Percentiles rank a stretch among this genome's conserved stretches.
Conservation (phyloP, 2,113 vertebrate genomes). For the Tragelaphus strepsiceros region DNA sequence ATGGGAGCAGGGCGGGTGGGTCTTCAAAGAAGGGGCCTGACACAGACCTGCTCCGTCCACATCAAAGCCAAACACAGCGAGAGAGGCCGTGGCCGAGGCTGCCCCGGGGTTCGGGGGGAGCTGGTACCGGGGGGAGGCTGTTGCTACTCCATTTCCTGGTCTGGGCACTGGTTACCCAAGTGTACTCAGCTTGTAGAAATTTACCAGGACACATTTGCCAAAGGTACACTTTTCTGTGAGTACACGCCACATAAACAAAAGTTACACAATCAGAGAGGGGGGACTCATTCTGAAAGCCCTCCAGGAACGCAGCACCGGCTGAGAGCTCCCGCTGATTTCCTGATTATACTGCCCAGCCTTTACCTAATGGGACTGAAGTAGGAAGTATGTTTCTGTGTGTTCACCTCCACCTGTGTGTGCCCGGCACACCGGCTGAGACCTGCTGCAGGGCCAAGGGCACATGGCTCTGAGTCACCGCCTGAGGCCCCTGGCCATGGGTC, state of each 20-base stretch:
- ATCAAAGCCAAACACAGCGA: neutral
- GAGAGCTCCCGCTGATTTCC: neutral
- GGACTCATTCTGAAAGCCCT: neutral
- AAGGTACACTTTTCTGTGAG: no score
- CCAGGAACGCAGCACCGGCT: neutral
- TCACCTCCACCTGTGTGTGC: neutral
- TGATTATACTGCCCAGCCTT: neutral
- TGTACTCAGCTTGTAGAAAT: neutral
- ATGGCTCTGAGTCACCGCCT: neutral
- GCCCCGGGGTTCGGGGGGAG: neutral
- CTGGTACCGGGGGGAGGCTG: fast-evolving
- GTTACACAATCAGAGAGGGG: neutral
- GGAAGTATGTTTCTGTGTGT: neutral
- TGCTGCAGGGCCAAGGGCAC: neutral
- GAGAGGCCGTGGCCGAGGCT: neutral
- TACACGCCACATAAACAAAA: neutral
- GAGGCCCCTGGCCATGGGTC: no score
- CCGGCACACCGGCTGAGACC: neutral
- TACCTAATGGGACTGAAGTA: neutral
- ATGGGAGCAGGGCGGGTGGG: fast-evolving
- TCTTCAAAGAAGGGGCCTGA: neutral
- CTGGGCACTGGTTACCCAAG: neutral
- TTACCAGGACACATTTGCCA: neutral
- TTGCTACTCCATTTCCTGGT: neutral
- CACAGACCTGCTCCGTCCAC: neutral